A percentile compares a stretch with the other conserved stretches of the same genome.
Evolutionary conservation across 2,113 vertebrate species (phyloP).

Genomic region (Oncorhynchus tshawytscha): DNA sequence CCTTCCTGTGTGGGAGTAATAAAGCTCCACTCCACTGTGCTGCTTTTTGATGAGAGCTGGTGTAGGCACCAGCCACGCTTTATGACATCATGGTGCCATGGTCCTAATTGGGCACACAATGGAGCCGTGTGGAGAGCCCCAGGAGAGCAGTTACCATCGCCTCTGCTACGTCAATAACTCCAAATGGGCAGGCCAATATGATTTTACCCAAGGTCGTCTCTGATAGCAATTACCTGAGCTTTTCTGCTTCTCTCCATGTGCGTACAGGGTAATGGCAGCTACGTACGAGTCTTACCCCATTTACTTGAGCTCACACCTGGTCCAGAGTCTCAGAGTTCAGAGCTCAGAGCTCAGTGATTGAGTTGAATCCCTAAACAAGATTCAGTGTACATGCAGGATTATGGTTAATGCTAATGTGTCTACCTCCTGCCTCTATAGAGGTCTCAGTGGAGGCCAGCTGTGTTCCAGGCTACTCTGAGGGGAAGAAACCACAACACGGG

Average conservation of each 20-base stretch:
- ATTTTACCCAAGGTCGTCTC: slow-evolving; percentile 52
- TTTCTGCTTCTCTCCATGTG: not conserved
- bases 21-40: slow-evolving; percentile 51
- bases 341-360: not conserved
- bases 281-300: too few species aligned
- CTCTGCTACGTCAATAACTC: slow-evolving; percentile 52
- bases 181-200: slow-evolving; percentile 40
- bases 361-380: not conserved
- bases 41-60: slow-evolving; percentile 50
- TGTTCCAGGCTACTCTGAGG: slow-evolving; percentile 8
- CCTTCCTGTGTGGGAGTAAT: slow-evolving; percentile 56
- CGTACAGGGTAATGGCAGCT: too few species aligned
- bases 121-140: slow-evolving; percentile 50
- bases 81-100: slow-evolving; percentile 62
- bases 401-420: too few species aligned
- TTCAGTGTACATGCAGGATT: too few species aligned
- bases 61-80: slow-evolving; percentile 34
- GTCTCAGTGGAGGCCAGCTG: slow-evolving; percentile 29
- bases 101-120: slow-evolving; percentile 57
- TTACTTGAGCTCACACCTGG: too few species aligned
- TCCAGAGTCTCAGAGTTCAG: too few species aligned
- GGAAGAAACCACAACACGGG: too few species aligned
- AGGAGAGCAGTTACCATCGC: slow-evolving; percentile 48
- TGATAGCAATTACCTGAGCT: slow-evolving; percentile 55
- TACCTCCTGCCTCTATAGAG: not conserved